Evolutionary conservation across 2,113 vertebrate species (phyloP).

Genomic region (Stegastes partitus): DNA sequence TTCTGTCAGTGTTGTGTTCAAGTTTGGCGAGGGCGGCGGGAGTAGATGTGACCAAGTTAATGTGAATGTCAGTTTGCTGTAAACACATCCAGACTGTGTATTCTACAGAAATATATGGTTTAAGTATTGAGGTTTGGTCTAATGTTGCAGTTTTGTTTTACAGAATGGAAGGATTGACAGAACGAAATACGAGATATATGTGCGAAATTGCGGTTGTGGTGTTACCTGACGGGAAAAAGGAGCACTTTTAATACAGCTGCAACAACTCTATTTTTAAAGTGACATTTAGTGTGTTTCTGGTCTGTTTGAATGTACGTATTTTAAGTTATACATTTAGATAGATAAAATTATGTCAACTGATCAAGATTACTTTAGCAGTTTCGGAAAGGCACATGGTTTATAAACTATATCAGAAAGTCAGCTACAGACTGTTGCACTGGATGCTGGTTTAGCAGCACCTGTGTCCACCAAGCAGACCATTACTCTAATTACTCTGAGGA

Average conservation of each 20-base stretch:
- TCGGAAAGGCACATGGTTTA: background rate
- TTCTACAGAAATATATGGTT: constrained; percentile 62
- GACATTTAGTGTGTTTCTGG: background rate
- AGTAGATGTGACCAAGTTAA: constrained; percentile 71
- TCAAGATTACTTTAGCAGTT: background rate
- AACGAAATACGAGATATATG: constrained; percentile 51
- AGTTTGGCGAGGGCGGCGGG: constrained; percentile 55
- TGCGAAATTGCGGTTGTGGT: constrained; percentile 5
- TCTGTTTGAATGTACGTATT: background rate
- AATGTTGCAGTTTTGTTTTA: constrained; percentile 63
- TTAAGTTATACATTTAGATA: background rate
- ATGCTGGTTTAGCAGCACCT: background rate
- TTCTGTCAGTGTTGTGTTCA: constrained; percentile 67
- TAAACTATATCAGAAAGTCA: background rate
- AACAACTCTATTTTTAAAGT: background rate
- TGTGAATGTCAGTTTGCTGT: constrained; percentile 78
- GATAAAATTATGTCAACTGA: background rate
- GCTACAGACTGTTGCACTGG: background rate
- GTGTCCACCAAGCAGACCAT: background rate
- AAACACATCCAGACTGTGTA: constrained; percentile 78
- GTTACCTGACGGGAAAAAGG: constrained; percentile 31
- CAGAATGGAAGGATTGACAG: constrained; percentile 60
- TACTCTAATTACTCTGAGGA: constrained; percentile 12
- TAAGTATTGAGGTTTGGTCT: constrained; percentile 60
- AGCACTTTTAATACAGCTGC: constrained; percentile 11